These are phyloP conservation scores for Lamellibrachia luymesi DNA, from an alignment of 1,140 invertebrate genomes.

Conservation along the genomic window DNA sequence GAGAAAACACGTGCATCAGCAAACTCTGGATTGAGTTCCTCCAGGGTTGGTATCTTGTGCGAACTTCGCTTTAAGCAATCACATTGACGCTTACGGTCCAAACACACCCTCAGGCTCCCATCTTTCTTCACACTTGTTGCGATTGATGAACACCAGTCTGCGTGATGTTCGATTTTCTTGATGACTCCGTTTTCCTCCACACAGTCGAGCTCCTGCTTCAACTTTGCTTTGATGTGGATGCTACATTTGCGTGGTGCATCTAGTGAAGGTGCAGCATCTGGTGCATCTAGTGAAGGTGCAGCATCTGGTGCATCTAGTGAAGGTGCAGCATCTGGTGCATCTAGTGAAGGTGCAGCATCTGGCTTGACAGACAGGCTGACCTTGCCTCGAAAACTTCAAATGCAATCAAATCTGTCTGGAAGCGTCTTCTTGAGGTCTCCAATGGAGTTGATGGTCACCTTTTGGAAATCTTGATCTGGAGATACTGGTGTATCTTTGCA, in stretches of 20 bases:
- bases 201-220: background rate
- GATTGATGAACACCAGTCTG: constrained; percentile 7
- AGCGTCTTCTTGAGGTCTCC: background rate
- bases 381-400: background rate
- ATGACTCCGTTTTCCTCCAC: constrained; percentile 7
- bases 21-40: constrained; percentile 37
- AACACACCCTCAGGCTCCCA: constrained; percentile 10
- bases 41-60: constrained; percentile 31
- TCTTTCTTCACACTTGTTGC: constrained; percentile 8
- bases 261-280: background rate
- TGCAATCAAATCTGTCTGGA: background rate
- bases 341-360: background rate
- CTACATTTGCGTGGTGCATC: constrained; percentile 2
- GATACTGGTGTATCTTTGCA: background rate
- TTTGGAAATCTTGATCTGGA: background rate
- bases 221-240: constrained; percentile 6
- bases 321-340: background rate
- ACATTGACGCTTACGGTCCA: constrained; percentile 2
- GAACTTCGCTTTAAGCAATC: constrained; percentile 2
- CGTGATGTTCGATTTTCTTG: constrained; percentile 8
- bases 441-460: background rate
- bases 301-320: background rate
- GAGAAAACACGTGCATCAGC: constrained; percentile 25
- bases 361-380: too few relatives aligned
- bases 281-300: too few relatives aligned